Evolutionary conservation across 2,888 invertebrate genomes (phyloP), one percentile per base, ranked within the genome.

Genomic region (Apoda limacodes): DNA sequence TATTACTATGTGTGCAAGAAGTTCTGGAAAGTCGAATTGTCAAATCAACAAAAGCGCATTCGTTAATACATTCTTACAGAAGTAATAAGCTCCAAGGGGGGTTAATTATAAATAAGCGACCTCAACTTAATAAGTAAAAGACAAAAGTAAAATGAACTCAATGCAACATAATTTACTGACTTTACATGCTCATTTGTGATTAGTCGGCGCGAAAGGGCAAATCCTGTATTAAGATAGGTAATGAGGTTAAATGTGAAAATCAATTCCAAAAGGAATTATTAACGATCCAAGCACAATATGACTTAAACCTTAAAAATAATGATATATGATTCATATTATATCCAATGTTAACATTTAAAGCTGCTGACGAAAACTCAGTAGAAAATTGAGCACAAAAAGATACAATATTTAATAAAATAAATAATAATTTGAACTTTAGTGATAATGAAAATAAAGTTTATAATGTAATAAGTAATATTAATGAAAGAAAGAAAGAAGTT

Each of bases 151-250:
- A 67, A 67, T 62, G 67, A 70, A 68, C 72, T 75, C 62, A 74
- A 71, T 72, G 74, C 66, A 72, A 74, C 69, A 75, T 78, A 78
- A 78, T 78, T 78, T 75, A 80, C 71, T 55, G 68, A 66, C 74
- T 72, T 76, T 75, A 80, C 78, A 78, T 78, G 78, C 78, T 72
- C 71, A 76, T 76, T 78, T 78, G 71, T 76, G 78, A 80, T 78
- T 78, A 78, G 76, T 57, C 63, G 80, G 80, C 74, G 80, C 78
- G 80, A 80, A 80, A 80, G 76, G 80, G 78, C 75, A 80, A 80
- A 75, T 78, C 75, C 75, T 71, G 71, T 75, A 78, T 78, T 80
- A 80, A 80, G 80, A 80, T 80, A 78, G 80, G 78, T 78, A 80
- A 80, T 80, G 80, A 78, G 80, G 78, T 80, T 78, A 80, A 80